phyloP scores from a whole-genome alignment of 2,888 invertebrate species.

The Apeira syringaria region DNA sequence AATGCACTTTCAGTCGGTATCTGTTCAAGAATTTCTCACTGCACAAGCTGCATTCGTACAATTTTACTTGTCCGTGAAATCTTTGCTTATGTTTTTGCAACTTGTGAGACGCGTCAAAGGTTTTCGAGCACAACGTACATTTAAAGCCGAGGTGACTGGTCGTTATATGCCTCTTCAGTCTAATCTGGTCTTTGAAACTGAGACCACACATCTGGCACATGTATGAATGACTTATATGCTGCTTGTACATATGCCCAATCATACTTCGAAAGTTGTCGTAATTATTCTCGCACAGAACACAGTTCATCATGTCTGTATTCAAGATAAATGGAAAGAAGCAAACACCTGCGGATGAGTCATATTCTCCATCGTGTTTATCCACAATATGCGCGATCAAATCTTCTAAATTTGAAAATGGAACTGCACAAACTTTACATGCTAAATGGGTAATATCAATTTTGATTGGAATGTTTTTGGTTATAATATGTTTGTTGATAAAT shows the following conservation, averaged over 20 bases:
- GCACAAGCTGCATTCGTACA: constrained; percentile 52
- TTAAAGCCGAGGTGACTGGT: constrained; percentile 49
- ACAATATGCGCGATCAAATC: constrained; percentile 54
- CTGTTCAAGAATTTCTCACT: constrained; percentile 46
- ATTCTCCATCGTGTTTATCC: constrained; percentile 43
- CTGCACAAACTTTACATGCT: constrained; percentile 51
- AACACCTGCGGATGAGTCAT: constrained; percentile 42
- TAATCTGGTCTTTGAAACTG: constrained; percentile 52
- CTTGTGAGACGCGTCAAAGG: constrained; percentile 57
- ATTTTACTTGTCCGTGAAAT: constrained; percentile 50
- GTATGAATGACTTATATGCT: constrained; percentile 53
- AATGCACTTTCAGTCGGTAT: constrained; percentile 63
- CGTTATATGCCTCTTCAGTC: constrained; percentile 56
- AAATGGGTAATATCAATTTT: constrained; percentile 59
- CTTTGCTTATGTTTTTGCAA: constrained; percentile 54
- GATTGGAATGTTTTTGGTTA: constrained; percentile 62
- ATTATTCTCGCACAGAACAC: constrained; percentile 47
- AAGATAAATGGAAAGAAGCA: constrained; percentile 61
- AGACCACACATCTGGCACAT: constrained; percentile 64
- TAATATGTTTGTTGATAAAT: constrained; percentile 52
- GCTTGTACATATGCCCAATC: constrained; percentile 62
- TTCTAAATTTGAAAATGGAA: constrained; percentile 39
- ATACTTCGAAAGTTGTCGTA: constrained; percentile 59
- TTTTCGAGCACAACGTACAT: constrained; percentile 66
- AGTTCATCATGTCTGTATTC: constrained; percentile 47